A percentile compares a stretch with the other conserved stretches of the same genome.
phyloP scores from a whole-genome alignment of 2,797 vertebrate genomes.

The Anguilla megastoma region DNA sequence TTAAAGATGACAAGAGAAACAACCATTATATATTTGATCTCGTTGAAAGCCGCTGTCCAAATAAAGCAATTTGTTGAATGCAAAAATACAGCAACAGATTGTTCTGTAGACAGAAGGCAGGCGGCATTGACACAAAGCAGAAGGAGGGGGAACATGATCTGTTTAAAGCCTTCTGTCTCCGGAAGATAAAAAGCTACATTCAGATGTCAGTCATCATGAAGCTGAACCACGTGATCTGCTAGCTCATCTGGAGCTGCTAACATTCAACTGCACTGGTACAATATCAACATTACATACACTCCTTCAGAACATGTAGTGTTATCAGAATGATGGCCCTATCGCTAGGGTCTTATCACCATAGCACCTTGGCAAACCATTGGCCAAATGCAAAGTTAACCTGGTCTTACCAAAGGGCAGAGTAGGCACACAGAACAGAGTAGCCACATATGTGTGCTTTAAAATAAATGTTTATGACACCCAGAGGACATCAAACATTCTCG shows the following conservation, averaged over 20 bases:
- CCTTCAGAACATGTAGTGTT: background rate
- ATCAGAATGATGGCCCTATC: background rate
- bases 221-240: background rate
- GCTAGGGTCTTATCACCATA: background rate
- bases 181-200: slow-evolving; percentile 16
- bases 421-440: background rate
- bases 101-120: background rate
- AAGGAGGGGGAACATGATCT: background rate
- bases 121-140: background rate
- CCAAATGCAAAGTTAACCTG: background rate
- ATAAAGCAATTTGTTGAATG: background rate
- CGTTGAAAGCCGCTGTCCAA: background rate
- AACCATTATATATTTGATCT: background rate
- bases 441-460: slow-evolving; percentile 41
- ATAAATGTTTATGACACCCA: slow-evolving; percentile 59
- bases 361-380: background rate
- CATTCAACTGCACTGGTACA: background rate
- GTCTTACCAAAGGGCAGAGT: background rate
- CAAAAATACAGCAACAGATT: background rate
- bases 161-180: background rate
- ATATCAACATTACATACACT: background rate
- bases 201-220: slow-evolving; percentile 6
- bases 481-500: slow-evolving; percentile 51
- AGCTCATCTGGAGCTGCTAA: background rate
- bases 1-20: background rate